Evolutionary conservation across 2,113 vertebrate species (phyloP).

Genomic region (Bubo blakistoni): DNA sequence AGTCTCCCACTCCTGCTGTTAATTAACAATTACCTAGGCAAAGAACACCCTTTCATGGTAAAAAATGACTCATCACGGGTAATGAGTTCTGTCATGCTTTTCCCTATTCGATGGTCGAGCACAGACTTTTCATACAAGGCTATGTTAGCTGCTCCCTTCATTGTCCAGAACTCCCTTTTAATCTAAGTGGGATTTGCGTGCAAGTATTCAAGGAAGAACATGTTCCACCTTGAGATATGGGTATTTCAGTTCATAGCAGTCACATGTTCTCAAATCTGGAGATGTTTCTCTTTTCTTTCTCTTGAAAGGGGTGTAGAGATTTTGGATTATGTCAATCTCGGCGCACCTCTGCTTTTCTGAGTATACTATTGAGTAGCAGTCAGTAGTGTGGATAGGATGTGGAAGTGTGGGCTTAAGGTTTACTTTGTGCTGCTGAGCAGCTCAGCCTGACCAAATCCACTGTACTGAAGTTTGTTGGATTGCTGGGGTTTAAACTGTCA

Average conservation of each 20-base stretch:
- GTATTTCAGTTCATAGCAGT: not conserved
- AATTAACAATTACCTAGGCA: constrained; percentile 6
- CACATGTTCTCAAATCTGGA: not conserved
- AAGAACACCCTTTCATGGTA: not conserved
- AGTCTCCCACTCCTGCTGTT: not conserved
- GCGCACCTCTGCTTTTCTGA: not conserved
- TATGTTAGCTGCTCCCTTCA: not conserved
- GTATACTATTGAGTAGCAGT: not conserved
- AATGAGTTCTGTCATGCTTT: not conserved
- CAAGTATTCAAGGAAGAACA: not conserved
- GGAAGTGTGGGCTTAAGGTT: not conserved
- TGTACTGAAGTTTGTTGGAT: not conserved
- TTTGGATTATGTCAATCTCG: not conserved
- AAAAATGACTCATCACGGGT: not conserved
- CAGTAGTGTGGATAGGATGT: not conserved
- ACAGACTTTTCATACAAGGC: not conserved
- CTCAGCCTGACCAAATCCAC: not conserved
- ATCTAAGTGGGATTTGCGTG: not conserved
- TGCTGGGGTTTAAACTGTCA: not conserved
- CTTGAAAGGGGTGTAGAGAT: not conserved
- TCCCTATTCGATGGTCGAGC: not conserved
- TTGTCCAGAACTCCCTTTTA: not conserved
- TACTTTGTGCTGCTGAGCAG: not conserved
- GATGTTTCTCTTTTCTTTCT: not conserved
- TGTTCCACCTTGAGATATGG: not conserved